These are phyloP conservation scores for Graptemys geographica DNA, from an alignment of 2,797 vertebrate species.

Conservation along the genomic window DNA sequence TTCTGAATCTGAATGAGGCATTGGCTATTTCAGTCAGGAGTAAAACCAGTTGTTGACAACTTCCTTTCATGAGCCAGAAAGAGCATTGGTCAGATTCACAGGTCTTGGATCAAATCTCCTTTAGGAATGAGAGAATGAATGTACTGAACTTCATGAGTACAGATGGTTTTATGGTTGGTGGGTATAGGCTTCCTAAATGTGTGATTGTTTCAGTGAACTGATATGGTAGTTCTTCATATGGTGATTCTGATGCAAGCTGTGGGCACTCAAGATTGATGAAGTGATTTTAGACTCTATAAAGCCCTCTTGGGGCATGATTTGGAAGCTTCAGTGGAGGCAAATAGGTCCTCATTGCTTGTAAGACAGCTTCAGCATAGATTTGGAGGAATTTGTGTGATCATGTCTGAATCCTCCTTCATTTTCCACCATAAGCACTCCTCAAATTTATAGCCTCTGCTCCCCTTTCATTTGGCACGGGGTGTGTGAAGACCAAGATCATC, in stretches of 20 bases:
- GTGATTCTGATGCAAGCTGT: neutral
- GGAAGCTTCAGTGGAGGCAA: neutral
- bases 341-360: neutral
- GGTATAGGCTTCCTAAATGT: neutral
- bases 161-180: neutral
- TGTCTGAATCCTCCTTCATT: neutral
- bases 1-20: neutral
- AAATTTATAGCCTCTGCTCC: neutral
- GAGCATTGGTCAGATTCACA: neutral
- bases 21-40: neutral
- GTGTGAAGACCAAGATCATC: neutral
- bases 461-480: neutral
- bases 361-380: neutral
- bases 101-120: neutral
- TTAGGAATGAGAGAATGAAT: neutral
- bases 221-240: neutral
- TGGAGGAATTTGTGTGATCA: neutral
- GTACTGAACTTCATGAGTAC: neutral
- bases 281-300: neutral
- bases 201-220: neutral
- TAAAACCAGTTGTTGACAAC: neutral
- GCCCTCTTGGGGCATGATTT: neutral
- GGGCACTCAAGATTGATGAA: neutral
- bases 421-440: neutral
- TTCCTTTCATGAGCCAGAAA: neutral